Evolutionary conservation across 1,140 invertebrate species (phyloP), one percentile per base, ranked within the genome.

Genomic region (Nephila pilipes): DNA sequence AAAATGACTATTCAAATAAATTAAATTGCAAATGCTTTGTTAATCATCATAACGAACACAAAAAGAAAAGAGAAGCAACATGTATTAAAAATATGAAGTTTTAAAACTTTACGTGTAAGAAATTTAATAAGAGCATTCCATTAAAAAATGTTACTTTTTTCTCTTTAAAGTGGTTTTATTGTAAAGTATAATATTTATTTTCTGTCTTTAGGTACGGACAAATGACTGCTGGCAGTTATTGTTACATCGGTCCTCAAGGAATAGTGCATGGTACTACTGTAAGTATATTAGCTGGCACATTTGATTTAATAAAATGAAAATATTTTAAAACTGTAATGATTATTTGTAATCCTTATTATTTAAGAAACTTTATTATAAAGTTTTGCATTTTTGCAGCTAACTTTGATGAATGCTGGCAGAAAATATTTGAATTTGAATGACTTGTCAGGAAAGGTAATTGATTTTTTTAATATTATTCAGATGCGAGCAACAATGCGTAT

Each of bases 211-310:
- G 95, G 95, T 96, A 96, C 94, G 96, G 96, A 0, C 96, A 96
- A 93, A 96, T 96, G 96, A 96, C 96, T 36, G 97, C 97, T 25
- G 97, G 97, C 20, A 97, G 96, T 94, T 97, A 96, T 94, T 97
- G 97, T 94, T 97, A 97, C 95, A 97, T 97, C 94, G 97, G 97
- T 36, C 97, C 97, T 10, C 97, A 97, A 94, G 97, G 97, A 10
- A 97, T 97, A 93, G 97, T 97, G 25, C 97, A 97, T 95, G 97
- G 97, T 36, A 97, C 97, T 5, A 97, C 96, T 79, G 97, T 97
- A 95, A 94, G 95, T 95, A 60, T 46, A 4, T n/a, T 46, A 54
- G 6, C 3, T 4, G 0, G 2, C 29, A 14, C 25, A 6, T 63
- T n/a, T 8, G n/a, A 10, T 63, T 5, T 22, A n/a, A n/a, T 63